Evolutionary conservation across 2,113 vertebrate genomes (phyloP).

Genomic region (Poeciliopsis turrubarensis): DNA sequence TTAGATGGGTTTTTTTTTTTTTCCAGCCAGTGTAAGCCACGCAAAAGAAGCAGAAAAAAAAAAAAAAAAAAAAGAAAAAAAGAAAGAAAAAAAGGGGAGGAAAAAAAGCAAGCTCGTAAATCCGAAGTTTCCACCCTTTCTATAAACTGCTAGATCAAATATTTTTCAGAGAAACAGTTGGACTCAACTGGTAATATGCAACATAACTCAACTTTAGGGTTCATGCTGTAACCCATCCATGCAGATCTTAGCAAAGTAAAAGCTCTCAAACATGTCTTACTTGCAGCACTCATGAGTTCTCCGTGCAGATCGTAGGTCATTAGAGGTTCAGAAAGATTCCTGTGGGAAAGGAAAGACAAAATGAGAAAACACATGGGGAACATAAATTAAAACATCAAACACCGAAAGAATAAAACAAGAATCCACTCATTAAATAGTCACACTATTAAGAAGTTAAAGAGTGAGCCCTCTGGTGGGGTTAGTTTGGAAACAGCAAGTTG

Average conservation of each 20-base stretch:
- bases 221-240: background rate
- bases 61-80: too few species aligned
- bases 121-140: background rate
- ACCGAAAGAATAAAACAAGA: background rate
- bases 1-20: background rate
- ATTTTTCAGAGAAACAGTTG: background rate
- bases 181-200: background rate
- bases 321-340: constrained; percentile 94
- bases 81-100: too few species aligned
- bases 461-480: constrained; percentile 3
- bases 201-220: background rate
- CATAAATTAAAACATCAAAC: constrained; percentile 1
- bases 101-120: background rate
- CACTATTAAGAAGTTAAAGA: background rate
- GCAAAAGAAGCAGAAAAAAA: background rate
- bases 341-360: constrained; percentile 45
- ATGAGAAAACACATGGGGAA: constrained; percentile 22
- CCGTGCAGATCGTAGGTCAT: constrained; percentile 95
- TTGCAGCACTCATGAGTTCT: constrained; percentile 92
- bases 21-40: background rate
- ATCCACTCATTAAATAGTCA: background rate
- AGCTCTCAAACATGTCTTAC: constrained; percentile 80
- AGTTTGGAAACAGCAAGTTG: too few species aligned
- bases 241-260: background rate
- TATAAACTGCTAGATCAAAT: background rate